Conservation (phyloP, 2,888 invertebrate genomes). For the Camponotus fellah region DNA sequence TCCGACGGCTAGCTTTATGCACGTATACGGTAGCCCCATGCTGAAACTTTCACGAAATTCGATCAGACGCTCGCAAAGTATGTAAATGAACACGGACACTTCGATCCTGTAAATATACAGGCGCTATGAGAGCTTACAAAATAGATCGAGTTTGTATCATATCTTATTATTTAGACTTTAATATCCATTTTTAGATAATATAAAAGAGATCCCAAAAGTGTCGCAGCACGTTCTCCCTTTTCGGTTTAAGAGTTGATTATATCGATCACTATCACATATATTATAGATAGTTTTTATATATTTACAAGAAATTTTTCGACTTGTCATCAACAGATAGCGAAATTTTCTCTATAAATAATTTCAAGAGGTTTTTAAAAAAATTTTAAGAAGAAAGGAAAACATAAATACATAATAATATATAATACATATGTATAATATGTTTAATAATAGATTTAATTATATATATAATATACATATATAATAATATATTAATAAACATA, state of each 20-base stretch:
- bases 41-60: conserved; percentile 50
- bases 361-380: background rate
- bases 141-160: conserved; percentile 24
- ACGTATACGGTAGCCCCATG: conserved; percentile 8
- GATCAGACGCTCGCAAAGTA: conserved; percentile 38
- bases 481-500: no score
- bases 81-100: conserved; percentile 46
- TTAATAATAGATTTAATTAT: no score
- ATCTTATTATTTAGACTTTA: conserved; percentile 35
- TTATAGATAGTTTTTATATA: background rate
- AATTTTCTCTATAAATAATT: background rate
- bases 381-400: background rate
- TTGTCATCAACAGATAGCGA: background rate
- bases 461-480: no score
- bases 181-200: conserved; percentile 14
- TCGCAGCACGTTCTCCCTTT: background rate
- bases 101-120: conserved; percentile 43
- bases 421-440: no score
- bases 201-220: background rate
- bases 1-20: conserved; percentile 24
- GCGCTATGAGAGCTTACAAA: background rate
- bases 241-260: background rate
- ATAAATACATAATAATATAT: no score
- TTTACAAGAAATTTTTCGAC: no score
- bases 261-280: background rate